Conservation (phyloP, 2,888 invertebrate genomes). For the Zygaena filipendulae region DNA sequence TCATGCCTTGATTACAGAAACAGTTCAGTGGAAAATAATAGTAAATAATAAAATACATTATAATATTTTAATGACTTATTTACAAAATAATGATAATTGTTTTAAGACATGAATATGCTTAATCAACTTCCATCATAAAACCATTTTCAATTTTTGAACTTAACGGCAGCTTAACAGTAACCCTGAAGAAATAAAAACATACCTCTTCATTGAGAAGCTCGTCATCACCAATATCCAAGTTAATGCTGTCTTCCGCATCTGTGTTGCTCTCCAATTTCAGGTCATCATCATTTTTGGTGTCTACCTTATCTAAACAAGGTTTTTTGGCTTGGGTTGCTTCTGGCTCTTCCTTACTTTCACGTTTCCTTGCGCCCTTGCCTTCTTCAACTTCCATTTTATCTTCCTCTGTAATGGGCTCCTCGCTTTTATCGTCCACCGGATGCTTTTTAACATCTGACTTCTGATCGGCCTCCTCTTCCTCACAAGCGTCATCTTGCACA, state of each 20-base stretch:
- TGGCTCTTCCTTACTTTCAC: constrained; percentile 41
- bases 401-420: too few relatives aligned
- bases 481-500: constrained; percentile 54
- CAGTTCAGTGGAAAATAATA: too few relatives aligned
- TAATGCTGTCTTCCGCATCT: constrained; percentile 83
- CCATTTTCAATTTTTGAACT: constrained; percentile 35
- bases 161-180: constrained; percentile 42
- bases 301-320: constrained; percentile 39
- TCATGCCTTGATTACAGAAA: too few relatives aligned
- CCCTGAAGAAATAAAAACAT: constrained; percentile 61
- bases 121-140: constrained; percentile 51
- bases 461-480: constrained; percentile 45
- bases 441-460: constrained; percentile 11
- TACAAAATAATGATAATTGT: too few relatives aligned
- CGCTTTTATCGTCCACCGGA: constrained; percentile 16
- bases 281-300: constrained; percentile 39
- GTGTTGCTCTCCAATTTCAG: constrained; percentile 64
- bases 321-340: constrained; percentile 46
- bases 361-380: constrained; percentile 37
- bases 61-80: too few relatives aligned
- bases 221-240: constrained; percentile 84
- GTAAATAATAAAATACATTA: too few relatives aligned
- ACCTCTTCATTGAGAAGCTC: constrained; percentile 85
- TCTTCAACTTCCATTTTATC: constrained; percentile 43
- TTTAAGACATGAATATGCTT: constrained; percentile 6